Evolutionary conservation across 2,113 vertebrate species (phyloP), one percentile per base, ranked within the genome.

Genomic region (Pelobates fuscus): DNA sequence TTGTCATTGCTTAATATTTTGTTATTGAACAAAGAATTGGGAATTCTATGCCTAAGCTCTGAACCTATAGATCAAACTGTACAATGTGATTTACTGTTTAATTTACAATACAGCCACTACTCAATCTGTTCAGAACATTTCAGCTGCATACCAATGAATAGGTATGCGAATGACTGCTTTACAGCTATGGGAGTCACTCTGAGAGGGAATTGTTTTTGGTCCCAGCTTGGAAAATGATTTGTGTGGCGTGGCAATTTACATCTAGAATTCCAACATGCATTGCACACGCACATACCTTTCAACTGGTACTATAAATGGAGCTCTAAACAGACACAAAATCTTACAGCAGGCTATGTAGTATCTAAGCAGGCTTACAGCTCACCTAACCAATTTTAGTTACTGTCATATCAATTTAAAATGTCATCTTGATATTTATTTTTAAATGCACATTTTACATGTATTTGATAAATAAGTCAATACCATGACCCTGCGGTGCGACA

Each of bases 41-140:
- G 41, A 30, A 20, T 30, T 71, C 61, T 62, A 27, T 44, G 58
- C 61, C 37, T 61, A 23, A 61, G 60, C 58, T 62, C 43, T 62
- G 26, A 58, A 54, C 43, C n/a, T 62, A 26, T 62, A 71, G 58
- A 25, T 71, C 58, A 62, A 71, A 26, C 57, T 49, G 57, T 49
- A 25, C 61, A 46, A 49, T 49, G 57, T 71, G 58, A 71, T 71
- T 71, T 71, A 71, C 69, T 21, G 41, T 62, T 49, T 71, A 49
- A 71, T 71, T 71, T 71, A 61, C 46, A 62, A 23, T 49, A 49
- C 23, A 41, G 57, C 24, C 10, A 37, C 57, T 61, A 29, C 61
- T 71, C 58, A 71, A 49, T 61, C 41, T 71, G 58, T 23, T 62
- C 41, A 49, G 30, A 60, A 62, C 25, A 71, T 49, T 71, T 71